Percentiles rank a stretch among this genome's conserved stretches.
These are phyloP conservation scores for Tretioscincus oriximinensis DNA, from an alignment of 2,113 vertebrate genomes.

Conservation along the genomic window DNA sequence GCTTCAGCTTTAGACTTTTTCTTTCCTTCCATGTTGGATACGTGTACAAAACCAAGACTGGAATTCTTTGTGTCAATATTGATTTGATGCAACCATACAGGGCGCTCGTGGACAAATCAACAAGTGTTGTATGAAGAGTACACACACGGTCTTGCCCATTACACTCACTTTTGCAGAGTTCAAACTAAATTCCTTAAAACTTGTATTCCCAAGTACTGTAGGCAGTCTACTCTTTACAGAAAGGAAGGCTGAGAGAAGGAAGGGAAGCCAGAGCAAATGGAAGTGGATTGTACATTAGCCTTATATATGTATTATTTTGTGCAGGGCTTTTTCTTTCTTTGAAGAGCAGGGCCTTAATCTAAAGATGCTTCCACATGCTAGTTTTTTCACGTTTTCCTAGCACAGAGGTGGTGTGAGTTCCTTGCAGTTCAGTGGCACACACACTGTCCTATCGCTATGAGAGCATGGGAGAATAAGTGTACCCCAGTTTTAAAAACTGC, in stretches of 20 bases:
- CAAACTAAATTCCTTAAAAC: neutral
- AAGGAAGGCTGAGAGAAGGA: neutral
- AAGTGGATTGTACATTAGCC: neutral
- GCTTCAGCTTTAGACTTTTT: constrained; percentile 37
- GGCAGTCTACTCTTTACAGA: neutral
- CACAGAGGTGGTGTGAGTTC: no score
- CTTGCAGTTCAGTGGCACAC: no score
- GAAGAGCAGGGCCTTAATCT: neutral
- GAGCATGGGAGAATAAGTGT: no score
- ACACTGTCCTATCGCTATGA: no score
- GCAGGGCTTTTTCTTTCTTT: neutral
- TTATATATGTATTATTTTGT: neutral
- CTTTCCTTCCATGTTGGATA: neutral
- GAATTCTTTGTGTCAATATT: constrained; percentile 5
- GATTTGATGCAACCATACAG: neutral
- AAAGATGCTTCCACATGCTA: no score
- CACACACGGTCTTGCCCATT: neutral
- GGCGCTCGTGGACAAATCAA: neutral
- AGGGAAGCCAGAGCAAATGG: neutral
- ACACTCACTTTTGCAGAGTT: neutral
- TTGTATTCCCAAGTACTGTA: neutral
- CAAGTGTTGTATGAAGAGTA: neutral
- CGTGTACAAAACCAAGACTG: neutral
- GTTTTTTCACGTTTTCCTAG: no score
- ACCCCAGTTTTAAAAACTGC: no score